Conservation (phyloP, 2,113 vertebrate genomes). For the Nothoprocta pentlandii region DNA sequence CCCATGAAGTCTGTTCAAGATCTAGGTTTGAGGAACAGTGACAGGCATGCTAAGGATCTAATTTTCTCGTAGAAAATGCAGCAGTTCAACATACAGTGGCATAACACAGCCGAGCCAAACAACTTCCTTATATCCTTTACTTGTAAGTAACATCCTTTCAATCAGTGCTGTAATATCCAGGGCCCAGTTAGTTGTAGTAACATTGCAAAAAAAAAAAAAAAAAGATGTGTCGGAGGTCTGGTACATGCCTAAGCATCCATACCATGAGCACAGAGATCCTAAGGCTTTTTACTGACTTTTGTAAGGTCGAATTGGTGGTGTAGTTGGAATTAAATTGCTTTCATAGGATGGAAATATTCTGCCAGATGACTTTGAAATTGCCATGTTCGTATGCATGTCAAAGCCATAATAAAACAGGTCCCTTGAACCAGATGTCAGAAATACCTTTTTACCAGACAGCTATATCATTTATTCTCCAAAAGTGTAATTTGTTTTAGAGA, state of each 20-base stretch:
- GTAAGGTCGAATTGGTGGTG: neutral
- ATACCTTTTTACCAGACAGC: neutral
- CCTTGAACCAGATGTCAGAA: neutral
- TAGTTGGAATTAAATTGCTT: neutral
- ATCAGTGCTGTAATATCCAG: neutral
- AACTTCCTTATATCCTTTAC: neutral
- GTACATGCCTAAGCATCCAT: neutral
- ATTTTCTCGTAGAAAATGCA: neutral
- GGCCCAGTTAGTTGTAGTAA: neutral
- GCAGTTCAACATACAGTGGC: neutral
- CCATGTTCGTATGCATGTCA: neutral
- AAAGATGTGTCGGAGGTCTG: neutral
- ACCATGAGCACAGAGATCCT: neutral
- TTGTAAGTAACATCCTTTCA: neutral
- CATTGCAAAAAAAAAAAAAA: neutral
- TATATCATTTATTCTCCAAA: neutral
- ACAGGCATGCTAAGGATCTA: neutral
- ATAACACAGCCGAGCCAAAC: neutral
- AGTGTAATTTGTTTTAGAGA: slow-evolving; percentile 23
- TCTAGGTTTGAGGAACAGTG: neutral
- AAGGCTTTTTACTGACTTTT: neutral
- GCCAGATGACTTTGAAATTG: neutral
- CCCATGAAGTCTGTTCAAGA: neutral
- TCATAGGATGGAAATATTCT: neutral
- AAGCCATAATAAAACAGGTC: neutral